A percentile compares a stretch with the other conserved stretches of the same genome.
Evolutionary conservation across 1,140 invertebrate genomes (phyloP).

Genomic region (Platyscapa corneri): DNA sequence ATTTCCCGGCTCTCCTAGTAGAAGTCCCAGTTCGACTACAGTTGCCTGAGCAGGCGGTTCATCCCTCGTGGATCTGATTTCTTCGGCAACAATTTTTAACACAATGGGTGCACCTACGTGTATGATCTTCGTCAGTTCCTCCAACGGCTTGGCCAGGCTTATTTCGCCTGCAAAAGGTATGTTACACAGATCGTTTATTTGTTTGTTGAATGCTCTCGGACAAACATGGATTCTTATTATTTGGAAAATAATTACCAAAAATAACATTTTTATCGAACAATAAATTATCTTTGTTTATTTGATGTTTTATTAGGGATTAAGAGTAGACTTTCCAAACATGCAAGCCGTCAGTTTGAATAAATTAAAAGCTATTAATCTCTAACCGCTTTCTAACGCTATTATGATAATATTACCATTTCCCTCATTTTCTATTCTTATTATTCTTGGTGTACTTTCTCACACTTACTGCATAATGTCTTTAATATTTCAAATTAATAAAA

Average conservation of each 20-base stretch:
- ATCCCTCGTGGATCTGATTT: constrained; percentile 80
- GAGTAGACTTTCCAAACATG: not conserved
- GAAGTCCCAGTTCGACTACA: constrained; percentile 84
- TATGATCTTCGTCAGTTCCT: constrained; percentile 85
- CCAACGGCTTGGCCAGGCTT: constrained; percentile 81
- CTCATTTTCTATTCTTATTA: constrained; percentile 12
- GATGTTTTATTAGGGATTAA: not conserved
- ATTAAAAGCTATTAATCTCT: constrained; percentile 27
- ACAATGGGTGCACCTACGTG: constrained; percentile 86
- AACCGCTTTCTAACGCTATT: constrained; percentile 7
- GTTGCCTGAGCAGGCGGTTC: constrained; percentile 85
- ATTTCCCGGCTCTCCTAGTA: constrained; percentile 84
- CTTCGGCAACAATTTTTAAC: constrained; percentile 88
- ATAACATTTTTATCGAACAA: not conserved
- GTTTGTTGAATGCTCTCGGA: too few species aligned
- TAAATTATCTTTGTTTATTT: not conserved
- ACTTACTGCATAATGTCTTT: constrained; percentile 22
- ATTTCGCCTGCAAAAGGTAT: too few species aligned
- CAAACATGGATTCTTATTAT: too few species aligned
- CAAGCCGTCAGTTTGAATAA: not conserved
- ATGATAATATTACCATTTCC: constrained; percentile 29
- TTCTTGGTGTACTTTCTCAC: not conserved
- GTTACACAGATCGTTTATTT: too few species aligned
- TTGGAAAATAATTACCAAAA: too few species aligned
- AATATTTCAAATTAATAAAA: constrained; percentile 50